phyloP scores from a whole-genome alignment of 2,888 invertebrate species.

The Diaperis boleti region DNA sequence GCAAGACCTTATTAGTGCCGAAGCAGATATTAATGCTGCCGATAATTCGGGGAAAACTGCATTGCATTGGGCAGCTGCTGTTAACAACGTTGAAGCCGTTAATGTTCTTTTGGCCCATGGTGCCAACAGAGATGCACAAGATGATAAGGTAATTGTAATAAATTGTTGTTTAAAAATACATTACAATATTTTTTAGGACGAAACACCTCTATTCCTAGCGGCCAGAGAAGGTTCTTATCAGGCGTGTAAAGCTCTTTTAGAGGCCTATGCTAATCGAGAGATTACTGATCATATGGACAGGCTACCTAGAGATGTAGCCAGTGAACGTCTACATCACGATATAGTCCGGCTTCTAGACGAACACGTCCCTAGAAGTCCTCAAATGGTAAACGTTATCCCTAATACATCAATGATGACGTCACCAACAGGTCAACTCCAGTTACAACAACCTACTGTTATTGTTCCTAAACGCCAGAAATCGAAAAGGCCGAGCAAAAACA shows the following conservation, averaged over 20 bases:
- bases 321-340: constrained; percentile 91
- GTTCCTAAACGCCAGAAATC: constrained; percentile 78
- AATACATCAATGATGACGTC: constrained; percentile 73
- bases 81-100: constrained; percentile 95
- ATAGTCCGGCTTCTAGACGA: constrained; percentile 93
- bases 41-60: constrained; percentile 97
- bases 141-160: constrained; percentile 86
- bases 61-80: constrained; percentile 98
- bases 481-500: constrained; percentile 74
- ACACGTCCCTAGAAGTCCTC: constrained; percentile 85
- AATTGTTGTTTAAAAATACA: too few species aligned
- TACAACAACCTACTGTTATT: constrained; percentile 88
- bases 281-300: constrained; percentile 99
- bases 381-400: constrained; percentile 77
- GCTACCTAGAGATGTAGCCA: constrained; percentile 92
- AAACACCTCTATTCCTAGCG: constrained; percentile 96
- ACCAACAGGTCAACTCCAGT: constrained; percentile 78
- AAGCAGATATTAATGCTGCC: constrained; percentile 95
- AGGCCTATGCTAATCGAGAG: constrained; percentile 94
- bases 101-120: constrained; percentile 90
- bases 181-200: constrained; percentile 75
- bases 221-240: constrained; percentile 95
- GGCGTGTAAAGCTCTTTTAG: constrained; percentile 90
- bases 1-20: constrained; percentile 93
- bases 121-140: constrained; percentile 97